A percentile compares a stretch with the other conserved stretches of the same genome.
Evolutionary conservation across 2,113 vertebrate genomes (phyloP).

Genomic region (Caranx melampygus): DNA sequence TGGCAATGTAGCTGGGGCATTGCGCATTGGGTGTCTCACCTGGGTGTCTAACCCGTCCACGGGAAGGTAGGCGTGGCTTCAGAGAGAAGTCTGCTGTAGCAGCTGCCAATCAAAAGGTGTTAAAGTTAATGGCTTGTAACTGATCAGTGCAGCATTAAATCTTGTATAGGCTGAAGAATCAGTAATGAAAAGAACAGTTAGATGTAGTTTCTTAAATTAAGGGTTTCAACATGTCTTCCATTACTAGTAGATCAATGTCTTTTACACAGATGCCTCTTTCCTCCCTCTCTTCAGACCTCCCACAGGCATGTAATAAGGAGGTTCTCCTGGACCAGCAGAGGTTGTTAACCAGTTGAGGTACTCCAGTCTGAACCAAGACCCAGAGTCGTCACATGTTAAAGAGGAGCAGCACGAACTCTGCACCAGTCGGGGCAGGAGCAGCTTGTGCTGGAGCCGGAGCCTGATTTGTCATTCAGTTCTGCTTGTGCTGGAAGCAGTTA

Average conservation of each 20-base stretch:
- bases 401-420: conserved; percentile 26
- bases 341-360: conserved; percentile 14
- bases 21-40: too few relatives aligned
- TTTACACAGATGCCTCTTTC: background rate
- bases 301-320: background rate
- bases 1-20: too few relatives aligned
- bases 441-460: conserved; percentile 6
- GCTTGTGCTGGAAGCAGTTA: background rate
- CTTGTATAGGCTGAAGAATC: too few relatives aligned
- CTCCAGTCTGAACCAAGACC: conserved; percentile 8
- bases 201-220: too few relatives aligned
- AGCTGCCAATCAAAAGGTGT: too few relatives aligned
- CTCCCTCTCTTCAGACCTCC: conserved; percentile 12
- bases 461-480: conserved; percentile 5
- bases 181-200: too few relatives aligned
- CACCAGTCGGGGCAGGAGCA: conserved; percentile 23
- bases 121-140: too few relatives aligned
- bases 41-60: too few relatives aligned
- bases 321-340: conserved; percentile 6
- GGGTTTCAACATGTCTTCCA: too few relatives aligned
- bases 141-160: too few relatives aligned
- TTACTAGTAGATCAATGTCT: background rate
- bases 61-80: too few relatives aligned
- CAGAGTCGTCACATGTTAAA: conserved; percentile 18
- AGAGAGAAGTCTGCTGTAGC: too few relatives aligned